Percentiles rank a stretch among this genome's conserved stretches.
phyloP scores from a whole-genome alignment of 2,113 vertebrate genomes.

The Meriones unguiculatus region DNA sequence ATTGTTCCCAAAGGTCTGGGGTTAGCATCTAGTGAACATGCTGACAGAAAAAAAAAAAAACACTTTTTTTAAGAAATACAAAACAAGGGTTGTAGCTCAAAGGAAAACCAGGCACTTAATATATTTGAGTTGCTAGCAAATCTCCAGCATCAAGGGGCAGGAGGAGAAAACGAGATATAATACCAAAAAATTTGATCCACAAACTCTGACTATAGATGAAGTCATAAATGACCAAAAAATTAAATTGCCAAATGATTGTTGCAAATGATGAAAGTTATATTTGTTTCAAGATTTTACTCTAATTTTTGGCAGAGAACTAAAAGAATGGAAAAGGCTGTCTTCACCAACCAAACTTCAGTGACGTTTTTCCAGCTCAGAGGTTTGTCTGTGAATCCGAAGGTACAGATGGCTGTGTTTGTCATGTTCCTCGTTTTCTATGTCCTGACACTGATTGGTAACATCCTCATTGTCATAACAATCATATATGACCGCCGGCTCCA shows the following conservation, averaged over 20 bases:
- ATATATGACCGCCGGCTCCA: conserved; percentile 71
- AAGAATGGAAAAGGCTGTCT: conserved; percentile 54
- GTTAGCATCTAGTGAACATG: not conserved
- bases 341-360: conserved; percentile 76
- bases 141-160: not conserved
- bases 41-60: not conserved
- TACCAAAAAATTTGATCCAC: not conserved
- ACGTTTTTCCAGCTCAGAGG: conserved; percentile 76
- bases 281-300: not conserved
- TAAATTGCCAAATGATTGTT: not conserved
- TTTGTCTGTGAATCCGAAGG: conserved; percentile 72
- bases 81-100: not conserved
- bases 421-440: conserved; percentile 80
- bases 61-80: not conserved
- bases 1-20: not conserved
- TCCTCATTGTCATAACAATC: conserved; percentile 80
- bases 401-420: conserved; percentile 68
- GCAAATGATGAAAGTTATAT: not conserved
- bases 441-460: conserved; percentile 80
- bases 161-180: not conserved
- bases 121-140: not conserved
- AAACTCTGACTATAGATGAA: not conserved
- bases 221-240: conserved; percentile 29
- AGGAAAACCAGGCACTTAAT: not conserved
- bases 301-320: conserved; percentile 38